A percentile compares a stretch with the other conserved stretches of the same genome.
phyloP scores from a whole-genome alignment of 92 coral and sea anemone species.

The Porites cylindrica region DNA sequence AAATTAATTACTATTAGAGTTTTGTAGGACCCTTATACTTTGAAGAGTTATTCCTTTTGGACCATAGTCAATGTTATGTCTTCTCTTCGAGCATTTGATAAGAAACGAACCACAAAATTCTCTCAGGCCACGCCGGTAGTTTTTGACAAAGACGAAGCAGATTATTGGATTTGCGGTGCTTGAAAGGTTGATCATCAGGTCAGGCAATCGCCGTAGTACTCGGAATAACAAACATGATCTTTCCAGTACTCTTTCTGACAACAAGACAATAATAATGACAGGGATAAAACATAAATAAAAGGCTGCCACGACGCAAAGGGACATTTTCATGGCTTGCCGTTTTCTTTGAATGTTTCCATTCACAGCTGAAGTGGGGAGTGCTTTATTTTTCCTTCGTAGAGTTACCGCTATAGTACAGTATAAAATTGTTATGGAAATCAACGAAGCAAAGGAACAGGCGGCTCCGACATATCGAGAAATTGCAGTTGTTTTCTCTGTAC shows the following conservation, averaged over 20 bases:
- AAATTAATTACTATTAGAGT: neutral
- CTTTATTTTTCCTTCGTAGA: neutral
- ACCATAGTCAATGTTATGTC: neutral
- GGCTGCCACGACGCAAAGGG: neutral
- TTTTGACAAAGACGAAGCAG: conserved; percentile 58
- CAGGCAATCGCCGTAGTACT: neutral
- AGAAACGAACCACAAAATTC: neutral
- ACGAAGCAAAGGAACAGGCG: neutral
- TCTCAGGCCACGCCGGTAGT: conserved; percentile 53
- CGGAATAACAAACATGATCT: neutral
- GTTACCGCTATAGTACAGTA: conserved; percentile 48
- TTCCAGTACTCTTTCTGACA: no score
- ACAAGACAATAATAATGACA: neutral
- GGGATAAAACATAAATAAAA: neutral
- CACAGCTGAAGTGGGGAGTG: neutral
- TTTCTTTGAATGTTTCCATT: neutral
- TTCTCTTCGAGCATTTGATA: neutral
- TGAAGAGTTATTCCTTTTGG: neutral
- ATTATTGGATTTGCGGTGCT: conserved; percentile 48
- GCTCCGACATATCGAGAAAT: no score
- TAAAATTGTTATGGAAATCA: conserved; percentile 13
- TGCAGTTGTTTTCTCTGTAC: neutral
- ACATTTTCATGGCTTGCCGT: neutral
- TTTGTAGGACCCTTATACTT: neutral
- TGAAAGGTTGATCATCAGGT: neutral